Conservation (phyloP, 2,113 vertebrate species). For the Oryzias javanicus region DNA sequence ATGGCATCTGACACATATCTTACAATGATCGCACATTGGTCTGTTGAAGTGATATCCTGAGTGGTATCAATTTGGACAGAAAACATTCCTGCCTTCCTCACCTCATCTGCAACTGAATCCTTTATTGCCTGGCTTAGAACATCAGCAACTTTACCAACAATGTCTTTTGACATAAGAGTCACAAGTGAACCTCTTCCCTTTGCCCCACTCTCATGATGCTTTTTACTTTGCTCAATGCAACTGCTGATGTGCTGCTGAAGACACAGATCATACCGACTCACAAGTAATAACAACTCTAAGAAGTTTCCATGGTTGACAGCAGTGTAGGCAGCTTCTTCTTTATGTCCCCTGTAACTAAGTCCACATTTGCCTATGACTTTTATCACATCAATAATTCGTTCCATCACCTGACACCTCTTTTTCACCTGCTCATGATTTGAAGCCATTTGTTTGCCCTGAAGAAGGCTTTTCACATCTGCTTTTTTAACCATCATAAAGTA, state of each 20-base stretch:
- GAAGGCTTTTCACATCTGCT: neutral
- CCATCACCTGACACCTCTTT: neutral
- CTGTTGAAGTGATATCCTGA: neutral
- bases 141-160: neutral
- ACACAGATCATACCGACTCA: no score
- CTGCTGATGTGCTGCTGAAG: neutral
- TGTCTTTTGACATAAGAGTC: neutral
- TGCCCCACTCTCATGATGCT: neutral
- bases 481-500: neutral
- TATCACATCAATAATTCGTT: neutral
- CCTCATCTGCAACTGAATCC: neutral
- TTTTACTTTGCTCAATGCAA: conserved; percentile 6
- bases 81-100: neutral
- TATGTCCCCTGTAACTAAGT: no score
- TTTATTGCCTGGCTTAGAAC: neutral
- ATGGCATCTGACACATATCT: conserved; percentile 1
- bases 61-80: neutral
- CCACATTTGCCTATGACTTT: no score
- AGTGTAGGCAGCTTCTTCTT: no score
- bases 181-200: neutral
- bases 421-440: neutral
- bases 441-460: neutral
- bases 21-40: neutral
- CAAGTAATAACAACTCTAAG: no score
- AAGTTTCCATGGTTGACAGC: no score